phyloP scores from a whole-genome alignment of 2,113 vertebrate species.

The Stigmatopora nigra region DNA sequence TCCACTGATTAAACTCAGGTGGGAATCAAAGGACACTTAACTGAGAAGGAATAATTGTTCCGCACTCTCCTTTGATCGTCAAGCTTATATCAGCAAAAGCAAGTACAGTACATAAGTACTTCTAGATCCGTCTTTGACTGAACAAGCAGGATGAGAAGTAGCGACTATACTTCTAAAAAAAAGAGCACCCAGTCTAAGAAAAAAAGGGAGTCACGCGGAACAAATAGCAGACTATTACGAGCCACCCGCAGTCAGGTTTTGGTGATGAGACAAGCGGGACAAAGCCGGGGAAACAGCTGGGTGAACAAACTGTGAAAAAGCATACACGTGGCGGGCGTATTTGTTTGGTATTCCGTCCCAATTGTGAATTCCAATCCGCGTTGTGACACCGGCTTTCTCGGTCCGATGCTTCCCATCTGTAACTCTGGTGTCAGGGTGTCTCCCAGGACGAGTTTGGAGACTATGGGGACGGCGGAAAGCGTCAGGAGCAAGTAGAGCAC shows the following conservation, averaged over 20 bases:
- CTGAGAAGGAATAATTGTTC: conserved; percentile 50
- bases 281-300: conserved; percentile 49
- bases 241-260: conserved; percentile 29
- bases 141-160: conserved; percentile 11
- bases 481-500: conserved; percentile 71
- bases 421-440: conserved; percentile 58
- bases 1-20: conserved; percentile 60
- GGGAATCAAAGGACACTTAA: conserved; percentile 61
- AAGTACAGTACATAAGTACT: conserved; percentile 34
- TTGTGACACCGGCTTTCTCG: conserved; percentile 62
- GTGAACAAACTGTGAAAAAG: conserved; percentile 53
- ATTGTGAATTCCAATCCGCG: conserved; percentile 63
- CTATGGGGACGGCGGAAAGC: conserved; percentile 50
- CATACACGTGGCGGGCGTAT: conserved; percentile 62
- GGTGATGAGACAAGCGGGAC: conserved; percentile 18
- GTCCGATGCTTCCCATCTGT: conserved; percentile 71
- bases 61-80: conserved; percentile 34
- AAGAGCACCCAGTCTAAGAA: conserved; percentile 11
- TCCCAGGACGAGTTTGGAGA: conserved; percentile 60
- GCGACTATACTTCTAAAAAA: conserved; percentile 11
- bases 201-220: conserved; percentile 23
- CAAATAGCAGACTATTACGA: conserved; percentile 31
- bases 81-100: conserved; percentile 42
- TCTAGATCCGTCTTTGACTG: conserved; percentile 9
- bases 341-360: conserved; percentile 64